Percentiles rank a stretch among this genome's conserved stretches.
Conservation (phyloP, 2,888 invertebrate genomes). For the Automeris io region DNA sequence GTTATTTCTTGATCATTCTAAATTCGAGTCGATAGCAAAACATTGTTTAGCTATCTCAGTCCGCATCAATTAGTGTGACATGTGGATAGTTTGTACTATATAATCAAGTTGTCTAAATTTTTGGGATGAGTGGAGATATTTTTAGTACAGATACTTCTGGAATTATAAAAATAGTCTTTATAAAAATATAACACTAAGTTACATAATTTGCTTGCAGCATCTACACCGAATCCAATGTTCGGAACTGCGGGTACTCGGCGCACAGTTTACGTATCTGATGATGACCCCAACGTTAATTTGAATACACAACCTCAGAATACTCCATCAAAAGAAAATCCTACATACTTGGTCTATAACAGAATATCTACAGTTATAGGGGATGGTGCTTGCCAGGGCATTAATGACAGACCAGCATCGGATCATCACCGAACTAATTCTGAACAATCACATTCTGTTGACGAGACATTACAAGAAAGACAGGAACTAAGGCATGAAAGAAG, state of each 20-base stretch:
- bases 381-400: slow-evolving; percentile 55
- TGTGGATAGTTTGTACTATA: too few relatives aligned
- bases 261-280: slow-evolving; percentile 88
- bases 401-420: slow-evolving; percentile 40
- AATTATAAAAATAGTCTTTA: too few relatives aligned
- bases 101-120: too few relatives aligned
- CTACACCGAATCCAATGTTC: slow-evolving; percentile 74
- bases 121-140: too few relatives aligned
- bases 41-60: too few relatives aligned
- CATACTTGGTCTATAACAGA: slow-evolving; percentile 85
- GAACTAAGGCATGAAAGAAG: slow-evolving; percentile 48
- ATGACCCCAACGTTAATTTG: slow-evolving; percentile 72
- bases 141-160: too few relatives aligned
- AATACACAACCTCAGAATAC: slow-evolving; percentile 64
- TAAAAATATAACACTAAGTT: too few relatives aligned
- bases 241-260: slow-evolving; percentile 89
- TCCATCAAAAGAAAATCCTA: slow-evolving; percentile 73
- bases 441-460: slow-evolving; percentile 44
- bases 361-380: slow-evolving; percentile 85
- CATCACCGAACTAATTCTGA: slow-evolving; percentile 34
- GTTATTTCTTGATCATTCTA: too few relatives aligned
- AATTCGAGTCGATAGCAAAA: too few relatives aligned
- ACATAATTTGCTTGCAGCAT: slow-evolving; percentile 32
- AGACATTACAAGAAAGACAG: slow-evolving; percentile 45
- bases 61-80: too few relatives aligned